phyloP scores from a whole-genome alignment of 2,888 invertebrate species.

The Parnassius glacialis region DNA sequence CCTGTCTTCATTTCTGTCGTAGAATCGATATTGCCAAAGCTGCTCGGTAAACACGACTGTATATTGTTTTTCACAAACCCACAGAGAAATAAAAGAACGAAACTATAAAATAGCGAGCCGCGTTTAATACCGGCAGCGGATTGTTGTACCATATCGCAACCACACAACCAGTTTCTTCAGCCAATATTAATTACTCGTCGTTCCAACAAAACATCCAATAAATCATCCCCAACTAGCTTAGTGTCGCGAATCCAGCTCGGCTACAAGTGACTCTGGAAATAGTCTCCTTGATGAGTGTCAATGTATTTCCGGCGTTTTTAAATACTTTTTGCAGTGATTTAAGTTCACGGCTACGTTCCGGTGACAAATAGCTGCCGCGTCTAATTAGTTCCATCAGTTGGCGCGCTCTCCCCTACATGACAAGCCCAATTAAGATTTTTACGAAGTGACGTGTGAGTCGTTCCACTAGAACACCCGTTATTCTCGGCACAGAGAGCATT shows the following conservation, averaged over 20 bases:
- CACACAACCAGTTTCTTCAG: background rate
- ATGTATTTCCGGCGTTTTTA: constrained; percentile 7
- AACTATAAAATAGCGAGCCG: background rate
- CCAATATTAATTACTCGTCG: constrained; percentile 5
- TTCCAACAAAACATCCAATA: constrained; percentile 5
- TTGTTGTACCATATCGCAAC: background rate
- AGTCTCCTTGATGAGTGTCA: constrained; percentile 6
- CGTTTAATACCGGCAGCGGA: background rate
- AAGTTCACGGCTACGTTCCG: constrained; percentile 10
- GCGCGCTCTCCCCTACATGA: background rate
- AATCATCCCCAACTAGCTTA: constrained; percentile 4
- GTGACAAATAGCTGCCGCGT: constrained; percentile 12
- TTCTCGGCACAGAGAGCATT: background rate
- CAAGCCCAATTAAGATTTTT: constrained; percentile 7
- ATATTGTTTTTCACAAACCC: background rate
- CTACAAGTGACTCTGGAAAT: background rate
- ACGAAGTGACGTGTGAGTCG: background rate
- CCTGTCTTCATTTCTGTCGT: background rate
- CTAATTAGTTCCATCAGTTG: constrained; percentile 16
- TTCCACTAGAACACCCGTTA: background rate
- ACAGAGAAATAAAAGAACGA: background rate
- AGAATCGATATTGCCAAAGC: background rate
- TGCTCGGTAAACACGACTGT: background rate
- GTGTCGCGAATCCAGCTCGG: background rate
- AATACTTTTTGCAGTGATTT: constrained; percentile 18